These are phyloP conservation scores for Melanotaenia trifasciata DNA, from an alignment of 2,797 vertebrate species.

Conservation along the genomic window DNA sequence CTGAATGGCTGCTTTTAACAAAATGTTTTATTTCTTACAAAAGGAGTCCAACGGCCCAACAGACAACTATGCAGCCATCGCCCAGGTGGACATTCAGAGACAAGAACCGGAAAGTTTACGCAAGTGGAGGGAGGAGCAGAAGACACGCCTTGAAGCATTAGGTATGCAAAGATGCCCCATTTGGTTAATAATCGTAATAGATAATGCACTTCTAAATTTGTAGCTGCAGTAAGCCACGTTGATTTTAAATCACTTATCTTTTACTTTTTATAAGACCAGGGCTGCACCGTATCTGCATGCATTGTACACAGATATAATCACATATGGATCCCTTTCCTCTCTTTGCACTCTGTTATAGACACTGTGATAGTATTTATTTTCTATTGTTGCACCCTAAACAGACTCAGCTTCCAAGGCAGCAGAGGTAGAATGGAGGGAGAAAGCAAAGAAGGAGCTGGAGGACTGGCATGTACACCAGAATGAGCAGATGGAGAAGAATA, in stretches of 20 bases:
- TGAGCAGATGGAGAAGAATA: conserved; percentile 98
- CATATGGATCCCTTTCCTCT: not conserved
- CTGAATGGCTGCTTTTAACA: not conserved
- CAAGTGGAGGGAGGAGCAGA: conserved; percentile 98
- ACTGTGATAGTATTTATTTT: not conserved
- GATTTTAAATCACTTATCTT: too few relatives aligned
- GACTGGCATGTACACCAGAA: conserved; percentile 97
- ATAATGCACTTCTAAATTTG: too few relatives aligned
- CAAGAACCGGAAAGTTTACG: conserved; percentile 97
- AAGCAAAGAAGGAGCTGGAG: conserved; percentile 96
- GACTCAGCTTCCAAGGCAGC: conserved; percentile 93
- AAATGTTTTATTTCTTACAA: conserved; percentile 15
- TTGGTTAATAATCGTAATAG: not conserved
- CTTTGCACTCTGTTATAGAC: too few relatives aligned
- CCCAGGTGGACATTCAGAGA: conserved; percentile 92
- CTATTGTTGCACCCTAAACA: conserved; percentile 56
- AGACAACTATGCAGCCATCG: conserved; percentile 93
- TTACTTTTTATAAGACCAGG: not conserved
- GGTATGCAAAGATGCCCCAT: conserved; percentile 79
- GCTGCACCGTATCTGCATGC: not conserved
- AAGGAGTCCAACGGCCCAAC: conserved; percentile 91
- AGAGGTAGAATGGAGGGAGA: conserved; percentile 94
- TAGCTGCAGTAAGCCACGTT: too few relatives aligned
- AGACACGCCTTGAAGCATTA: conserved; percentile 90
- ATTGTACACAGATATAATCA: not conserved